Evolutionary conservation across 2,888 invertebrate species (phyloP).

Genomic region (Cosmopolites sordidus): DNA sequence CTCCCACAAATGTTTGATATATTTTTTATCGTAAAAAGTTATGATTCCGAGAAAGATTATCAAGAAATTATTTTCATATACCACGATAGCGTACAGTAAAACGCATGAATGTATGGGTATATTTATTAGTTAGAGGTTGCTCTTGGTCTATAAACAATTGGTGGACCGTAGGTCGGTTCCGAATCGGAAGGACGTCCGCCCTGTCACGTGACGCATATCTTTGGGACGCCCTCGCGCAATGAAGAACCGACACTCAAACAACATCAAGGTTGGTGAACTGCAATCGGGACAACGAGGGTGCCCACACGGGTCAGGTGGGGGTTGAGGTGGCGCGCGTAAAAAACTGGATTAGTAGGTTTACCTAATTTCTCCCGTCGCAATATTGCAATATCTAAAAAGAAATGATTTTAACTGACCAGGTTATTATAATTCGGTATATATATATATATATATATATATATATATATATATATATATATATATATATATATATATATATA

Average conservation of each 20-base stretch:
- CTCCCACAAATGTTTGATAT: too few species aligned
- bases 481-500: too few species aligned
- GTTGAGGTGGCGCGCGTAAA: conserved; percentile 2
- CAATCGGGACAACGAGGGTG: conserved; percentile 7
- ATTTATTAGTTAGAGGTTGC: neutral
- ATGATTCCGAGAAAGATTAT: too few species aligned
- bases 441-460: too few species aligned
- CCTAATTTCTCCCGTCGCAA: conserved; percentile 1
- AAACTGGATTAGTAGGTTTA: conserved; percentile 12
- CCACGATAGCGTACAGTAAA: too few species aligned
- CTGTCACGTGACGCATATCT: conserved; percentile 16
- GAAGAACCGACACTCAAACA: conserved; percentile 4
- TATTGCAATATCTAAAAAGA: too few species aligned
- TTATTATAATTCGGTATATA: too few species aligned
- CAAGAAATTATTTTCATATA: too few species aligned
- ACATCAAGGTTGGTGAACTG: conserved; percentile 15
- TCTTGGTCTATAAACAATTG: conserved; percentile 5
- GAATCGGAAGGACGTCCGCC: conserved; percentile 14
- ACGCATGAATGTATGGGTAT: too few species aligned
- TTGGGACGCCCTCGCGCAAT: conserved; percentile 11
- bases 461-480: too few species aligned
- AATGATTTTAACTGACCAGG: too few species aligned
- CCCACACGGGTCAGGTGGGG: conserved; percentile 3
- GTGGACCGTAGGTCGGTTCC: conserved; percentile 10
- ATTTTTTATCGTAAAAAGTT: too few species aligned